phyloP scores from a whole-genome alignment of 2,888 invertebrate species.

The Philereme vetulata region DNA sequence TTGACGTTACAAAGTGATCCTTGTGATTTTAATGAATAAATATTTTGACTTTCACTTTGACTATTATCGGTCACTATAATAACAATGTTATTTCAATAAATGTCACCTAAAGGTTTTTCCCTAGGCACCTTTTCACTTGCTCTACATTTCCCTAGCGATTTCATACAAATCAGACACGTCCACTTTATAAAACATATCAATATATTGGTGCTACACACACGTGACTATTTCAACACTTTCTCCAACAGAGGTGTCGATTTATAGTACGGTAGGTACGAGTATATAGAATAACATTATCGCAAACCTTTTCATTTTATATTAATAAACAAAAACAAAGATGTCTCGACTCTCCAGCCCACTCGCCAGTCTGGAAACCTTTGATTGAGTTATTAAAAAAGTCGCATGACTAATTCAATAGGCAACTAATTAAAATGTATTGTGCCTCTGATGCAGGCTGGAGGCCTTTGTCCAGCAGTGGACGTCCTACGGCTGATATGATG shows the following conservation, averaged over 20 bases:
- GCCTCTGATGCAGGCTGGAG: too few species aligned
- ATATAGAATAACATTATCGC: too few species aligned
- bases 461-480: too few species aligned
- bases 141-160: not conserved
- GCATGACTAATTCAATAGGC: conserved; percentile 4
- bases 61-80: too few species aligned
- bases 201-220: conserved; percentile 1
- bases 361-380: not conserved
- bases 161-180: not conserved
- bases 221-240: conserved; percentile 9
- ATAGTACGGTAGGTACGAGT: too few species aligned
- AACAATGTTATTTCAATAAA: not conserved
- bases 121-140: conserved; percentile 7
- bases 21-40: too few species aligned
- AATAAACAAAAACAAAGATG: too few species aligned
- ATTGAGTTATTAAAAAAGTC: conserved; percentile 7
- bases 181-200: not conserved
- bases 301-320: too few species aligned
- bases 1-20: too few species aligned
- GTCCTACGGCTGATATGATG: too few species aligned
- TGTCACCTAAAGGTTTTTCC: not conserved
- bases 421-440: not conserved
- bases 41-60: too few species aligned
- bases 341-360: too few species aligned
- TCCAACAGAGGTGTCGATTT: not conserved